Base-by-base conservation (phyloP, 2,888 invertebrate genomes). In the Carpatolechia fugitivella region DNA sequence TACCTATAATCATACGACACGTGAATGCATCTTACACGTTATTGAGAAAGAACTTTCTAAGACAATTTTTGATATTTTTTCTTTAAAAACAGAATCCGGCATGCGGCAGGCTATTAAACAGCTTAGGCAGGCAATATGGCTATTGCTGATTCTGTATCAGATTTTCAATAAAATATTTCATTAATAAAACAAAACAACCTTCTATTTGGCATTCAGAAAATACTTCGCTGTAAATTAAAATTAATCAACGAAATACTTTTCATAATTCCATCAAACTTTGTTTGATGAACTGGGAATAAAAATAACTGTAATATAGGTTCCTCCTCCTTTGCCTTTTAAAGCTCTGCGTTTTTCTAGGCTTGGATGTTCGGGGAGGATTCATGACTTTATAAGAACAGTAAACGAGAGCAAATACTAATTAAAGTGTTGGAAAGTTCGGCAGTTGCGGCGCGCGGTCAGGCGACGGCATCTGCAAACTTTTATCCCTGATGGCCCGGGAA, bases 391-490 rank as follows among this genome's bases (percentile, higher is more conserved):
- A 71, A 70, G 67, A 62, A 62, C 61, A 63, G 60, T 59, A 61
- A 59, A 63, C 58, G 59, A 56, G 60, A 65, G 64, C 67, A 72
- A 73, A 74, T 76, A 74, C 79, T 82, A 84, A 84, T 84, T 84
- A 82, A 81, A 81, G 72, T 80, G 77, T 75, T 70, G 58, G 59
- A 56, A 80, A 82, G 77, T 81, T 80, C 56, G 72, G 68, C 70
- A 74, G 74, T 72, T 70, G 71, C 58, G 69, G 72, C 64, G 61
- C 61, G 71, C 68, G 74, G 74, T 69, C 68, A 72, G 74, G 64
- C 65, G 64, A 64, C 70, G 68, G 66, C 74, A 64, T 66, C 71
- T 76, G 57, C 56, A 75, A 83, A 82, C 75, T 83, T 82, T 76
- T 76, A 78, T 78, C 72, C 78, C 76, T 61, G 61, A 61, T 62